A percentile compares a stretch with the other conserved stretches of the same genome.
Conservation (phyloP, 2,797 vertebrate genomes). For the Bradypodion pumilum region DNA sequence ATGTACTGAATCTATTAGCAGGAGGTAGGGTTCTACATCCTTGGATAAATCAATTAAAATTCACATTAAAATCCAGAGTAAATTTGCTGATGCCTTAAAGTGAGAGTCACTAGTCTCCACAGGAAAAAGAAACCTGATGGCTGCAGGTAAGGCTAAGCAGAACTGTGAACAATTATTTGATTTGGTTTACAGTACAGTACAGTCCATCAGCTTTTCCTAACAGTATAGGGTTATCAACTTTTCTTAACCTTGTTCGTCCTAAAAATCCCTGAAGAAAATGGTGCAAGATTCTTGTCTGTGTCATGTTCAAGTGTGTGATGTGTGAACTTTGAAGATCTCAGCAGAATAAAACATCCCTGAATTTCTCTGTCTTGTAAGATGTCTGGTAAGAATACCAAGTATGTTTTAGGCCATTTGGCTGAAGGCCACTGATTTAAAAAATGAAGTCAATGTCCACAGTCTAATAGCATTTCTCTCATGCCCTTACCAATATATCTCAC, state of each 20-base stretch:
- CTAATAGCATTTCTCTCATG: neutral
- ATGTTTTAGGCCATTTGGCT: neutral
- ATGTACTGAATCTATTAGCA: too few species aligned
- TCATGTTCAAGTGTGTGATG: neutral
- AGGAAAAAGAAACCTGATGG: too few species aligned
- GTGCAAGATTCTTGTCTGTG: neutral
- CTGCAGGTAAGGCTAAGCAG: neutral
- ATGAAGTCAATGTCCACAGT: neutral
- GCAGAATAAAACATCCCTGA: neutral
- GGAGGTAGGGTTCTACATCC: too few species aligned
- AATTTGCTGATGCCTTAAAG: too few species aligned
- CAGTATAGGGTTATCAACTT: neutral
- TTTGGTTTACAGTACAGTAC: neutral
- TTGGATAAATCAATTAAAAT: too few species aligned
- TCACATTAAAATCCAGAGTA: too few species aligned
- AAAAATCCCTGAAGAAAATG: neutral
- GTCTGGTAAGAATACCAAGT: neutral
- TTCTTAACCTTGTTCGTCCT: neutral
- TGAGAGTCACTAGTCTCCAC: neutral
- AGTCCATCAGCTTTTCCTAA: too few species aligned
- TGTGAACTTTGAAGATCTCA: neutral
- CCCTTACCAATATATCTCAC: neutral
- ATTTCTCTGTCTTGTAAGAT: neutral
- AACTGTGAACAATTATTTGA: neutral
- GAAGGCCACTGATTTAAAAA: slow-evolving; percentile 4